A percentile compares a stretch with the other conserved stretches of the same genome.
Conservation (phyloP, 1,140 invertebrate species). For the Macrostomum lignano region DNA sequence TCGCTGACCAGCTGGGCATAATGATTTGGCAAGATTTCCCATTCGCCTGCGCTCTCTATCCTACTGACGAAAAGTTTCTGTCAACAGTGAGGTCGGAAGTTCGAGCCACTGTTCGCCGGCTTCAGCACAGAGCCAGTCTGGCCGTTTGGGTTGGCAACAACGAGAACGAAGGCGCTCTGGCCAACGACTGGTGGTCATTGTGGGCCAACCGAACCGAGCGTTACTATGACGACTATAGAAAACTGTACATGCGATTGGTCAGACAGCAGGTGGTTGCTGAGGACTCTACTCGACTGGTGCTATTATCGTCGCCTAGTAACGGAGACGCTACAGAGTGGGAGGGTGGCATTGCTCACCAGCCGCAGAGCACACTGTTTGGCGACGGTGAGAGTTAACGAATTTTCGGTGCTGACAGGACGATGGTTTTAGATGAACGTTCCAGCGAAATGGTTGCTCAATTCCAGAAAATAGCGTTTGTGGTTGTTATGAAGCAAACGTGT, state of each 20-base stretch:
- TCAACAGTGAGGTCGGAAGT: conserved; percentile 45
- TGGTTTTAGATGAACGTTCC: too few species aligned
- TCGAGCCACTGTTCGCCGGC: conserved; percentile 36
- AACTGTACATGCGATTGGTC: conserved; percentile 52
- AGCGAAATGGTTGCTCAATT: too few species aligned
- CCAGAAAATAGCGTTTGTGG: too few species aligned
- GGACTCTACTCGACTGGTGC: conserved; percentile 38
- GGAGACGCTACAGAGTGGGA: conserved; percentile 42
- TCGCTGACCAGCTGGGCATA: conserved; percentile 30
- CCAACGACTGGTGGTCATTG: conserved; percentile 41
- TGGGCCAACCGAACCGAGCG: conserved; percentile 8
- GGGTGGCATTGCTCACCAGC: conserved; percentile 45
- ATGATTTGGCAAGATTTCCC: conserved; percentile 44
- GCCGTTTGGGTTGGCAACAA: conserved; percentile 73
- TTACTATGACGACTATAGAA: conserved; percentile 46
- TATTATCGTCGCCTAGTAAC: conserved; percentile 71
- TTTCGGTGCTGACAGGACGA: background rate
- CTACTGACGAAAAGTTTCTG: conserved; percentile 42
- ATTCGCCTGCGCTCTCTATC: conserved; percentile 89
- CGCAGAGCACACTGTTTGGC: conserved; percentile 48
- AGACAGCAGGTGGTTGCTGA: conserved; percentile 34
- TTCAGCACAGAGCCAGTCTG: conserved; percentile 62
- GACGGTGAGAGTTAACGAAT: conserved; percentile 38
- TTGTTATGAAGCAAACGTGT: too few species aligned
- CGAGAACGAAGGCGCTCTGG: conserved; percentile 71